Conservation (phyloP, 2,113 vertebrate genomes). For the Sialia sialis region DNA sequence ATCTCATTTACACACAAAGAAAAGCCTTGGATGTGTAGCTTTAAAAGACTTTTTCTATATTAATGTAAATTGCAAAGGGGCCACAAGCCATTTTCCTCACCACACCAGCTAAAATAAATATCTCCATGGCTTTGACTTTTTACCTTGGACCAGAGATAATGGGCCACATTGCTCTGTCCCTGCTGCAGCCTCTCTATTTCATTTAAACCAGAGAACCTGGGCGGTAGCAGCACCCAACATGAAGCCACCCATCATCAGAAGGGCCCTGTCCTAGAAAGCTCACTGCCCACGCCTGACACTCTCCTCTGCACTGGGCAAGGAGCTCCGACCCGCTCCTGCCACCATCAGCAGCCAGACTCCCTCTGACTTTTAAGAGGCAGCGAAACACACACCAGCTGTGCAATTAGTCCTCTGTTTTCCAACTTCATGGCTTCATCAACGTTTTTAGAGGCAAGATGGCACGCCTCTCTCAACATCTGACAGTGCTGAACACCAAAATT, state of each 20-base stretch:
- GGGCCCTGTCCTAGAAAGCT: not conserved
- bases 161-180: not conserved
- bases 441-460: not conserved
- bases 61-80: not conserved
- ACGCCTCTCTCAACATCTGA: not conserved
- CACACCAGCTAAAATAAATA: not conserved
- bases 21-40: not conserved
- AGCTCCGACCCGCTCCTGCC: accelerated
- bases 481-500: slow-evolving; percentile 7
- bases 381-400: slow-evolving; percentile 10
- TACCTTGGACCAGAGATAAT: not conserved
- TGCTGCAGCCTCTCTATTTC: not conserved
- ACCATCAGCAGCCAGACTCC: not conserved
- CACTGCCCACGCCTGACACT: accelerated
- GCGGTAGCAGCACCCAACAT: accelerated
- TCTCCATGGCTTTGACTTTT: not conserved
- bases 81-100: not conserved
- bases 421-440: slow-evolving; percentile 17
- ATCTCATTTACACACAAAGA: not conserved
- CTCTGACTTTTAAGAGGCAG: not conserved
- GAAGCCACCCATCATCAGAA: accelerated
- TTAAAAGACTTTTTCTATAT: not conserved
- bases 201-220: not conserved
- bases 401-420: slow-evolving; percentile 48
- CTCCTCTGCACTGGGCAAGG: not conserved